phyloP scores from a whole-genome alignment of 37 sponge, comb jelly and placozoan species.

The Agelas oroides region DNA sequence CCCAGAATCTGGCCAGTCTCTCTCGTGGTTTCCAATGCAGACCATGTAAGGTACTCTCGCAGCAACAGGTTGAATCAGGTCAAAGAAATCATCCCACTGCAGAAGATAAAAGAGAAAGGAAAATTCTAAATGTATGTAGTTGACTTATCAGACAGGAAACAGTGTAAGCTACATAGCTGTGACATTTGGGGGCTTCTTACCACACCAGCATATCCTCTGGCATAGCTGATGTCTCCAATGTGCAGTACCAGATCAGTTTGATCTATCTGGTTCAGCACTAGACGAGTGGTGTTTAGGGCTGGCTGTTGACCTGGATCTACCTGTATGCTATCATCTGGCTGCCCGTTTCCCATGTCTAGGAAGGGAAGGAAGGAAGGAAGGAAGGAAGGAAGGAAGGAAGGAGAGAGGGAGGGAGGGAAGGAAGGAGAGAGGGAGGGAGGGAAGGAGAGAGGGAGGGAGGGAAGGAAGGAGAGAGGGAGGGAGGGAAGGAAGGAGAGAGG shows the following conservation, averaged over 20 bases:
- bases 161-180: not conserved
- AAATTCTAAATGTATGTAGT: no score
- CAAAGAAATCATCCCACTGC: constrained; percentile 82
- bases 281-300: constrained; percentile 48
- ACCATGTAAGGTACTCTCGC: constrained; percentile 72
- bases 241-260: constrained; percentile 65
- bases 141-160: not conserved
- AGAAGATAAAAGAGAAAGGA: not conserved
- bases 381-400: no score
- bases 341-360: constrained; percentile 48
- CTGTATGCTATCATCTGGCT: constrained; percentile 41
- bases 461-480: no score
- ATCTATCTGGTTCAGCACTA: constrained; percentile 8
- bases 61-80: constrained; percentile 56
- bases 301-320: constrained; percentile 18
- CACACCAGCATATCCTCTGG: constrained; percentile 51
- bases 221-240: constrained; percentile 87
- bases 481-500: no score
- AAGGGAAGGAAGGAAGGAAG: no score
- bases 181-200: constrained; percentile 1
- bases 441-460: no score
- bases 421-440: no score
- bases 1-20: constrained; percentile 52
- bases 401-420: no score
- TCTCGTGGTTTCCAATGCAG: constrained; percentile 83